Base-by-base conservation (phyloP, 2,113 vertebrate genomes). In the Herpetotheres cachinnans region DNA sequence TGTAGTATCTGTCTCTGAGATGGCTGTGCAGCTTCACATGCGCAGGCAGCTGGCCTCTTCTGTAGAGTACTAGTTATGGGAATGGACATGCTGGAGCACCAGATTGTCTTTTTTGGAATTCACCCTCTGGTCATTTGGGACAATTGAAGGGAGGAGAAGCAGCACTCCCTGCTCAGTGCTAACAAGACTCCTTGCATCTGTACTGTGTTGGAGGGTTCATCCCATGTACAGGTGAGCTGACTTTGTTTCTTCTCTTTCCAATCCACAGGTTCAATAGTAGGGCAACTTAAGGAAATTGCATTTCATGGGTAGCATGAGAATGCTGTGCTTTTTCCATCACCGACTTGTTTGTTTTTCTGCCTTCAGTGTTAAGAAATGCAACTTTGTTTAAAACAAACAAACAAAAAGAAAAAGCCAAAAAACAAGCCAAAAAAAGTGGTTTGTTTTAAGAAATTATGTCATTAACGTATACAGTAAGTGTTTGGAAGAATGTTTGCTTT, bases 181-280 rank as follows among this genome's bases (percentile, higher is more conserved):
- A n/a, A 46, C 0, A 4, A 62, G 61, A 71, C 24, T 81, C 10
- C 16, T 86, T 0, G 1, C 11, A 13, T 66, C 13, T 46, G 5
- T 10, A 1, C 50, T 71, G 17, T 46, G 16, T 58, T 55, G 40
- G 13, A 83, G 81, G 16, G 42, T 55, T 91, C 1, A 1, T 62
- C 21, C 25, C 3, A 1, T 3, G 1, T 62, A n/a, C 0, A 17
- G 24, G 18, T 70, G 36, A 82, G 36, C 21, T 62, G n/a, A 32
- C 27, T 83, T 72, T 47, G 11, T 56, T 82, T 89, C 10, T 38
- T 74, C 81, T 82, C 5, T 6, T 72, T 95, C 14, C 30, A 55
- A 11, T 50, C 30, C n/a, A 44, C 3, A 6, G 24, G 38, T 59
- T 91, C 44, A 56, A 16, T 15, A 80, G 10, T 34, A 61, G 20